These are phyloP conservation scores for Drosophila yooni DNA, from an alignment of 2,888 invertebrate species.

Conservation along the genomic window DNA sequence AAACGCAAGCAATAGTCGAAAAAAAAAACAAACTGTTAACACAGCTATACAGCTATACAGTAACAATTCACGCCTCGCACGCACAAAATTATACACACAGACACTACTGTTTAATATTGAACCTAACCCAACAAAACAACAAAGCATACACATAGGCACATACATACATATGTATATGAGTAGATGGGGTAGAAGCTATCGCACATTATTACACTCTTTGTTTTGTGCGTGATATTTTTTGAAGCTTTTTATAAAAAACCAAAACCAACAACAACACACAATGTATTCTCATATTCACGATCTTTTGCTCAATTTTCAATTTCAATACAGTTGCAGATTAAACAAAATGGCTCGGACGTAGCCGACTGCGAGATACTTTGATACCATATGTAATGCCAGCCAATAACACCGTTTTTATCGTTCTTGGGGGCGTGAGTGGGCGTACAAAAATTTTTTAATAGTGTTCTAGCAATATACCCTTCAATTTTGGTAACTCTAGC, in stretches of 20 bases:
- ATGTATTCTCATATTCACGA: slow-evolving; percentile 49
- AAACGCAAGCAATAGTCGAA: slow-evolving; percentile 30
- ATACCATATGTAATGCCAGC: no score
- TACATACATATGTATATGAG: not conserved
- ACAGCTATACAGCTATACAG: slow-evolving; percentile 28
- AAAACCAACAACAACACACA: slow-evolving; percentile 23
- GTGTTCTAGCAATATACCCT: no score
- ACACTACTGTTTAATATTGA: slow-evolving; percentile 47
- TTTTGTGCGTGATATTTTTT: slow-evolving; percentile 58
- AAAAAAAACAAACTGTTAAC: slow-evolving; percentile 29
- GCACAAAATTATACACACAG: slow-evolving; percentile 33
- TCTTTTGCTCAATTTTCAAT: slow-evolving; percentile 70
- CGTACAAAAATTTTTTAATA: no score
- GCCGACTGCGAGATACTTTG: no score
- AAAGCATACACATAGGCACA: slow-evolving; percentile 29
- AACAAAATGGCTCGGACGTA: no score
- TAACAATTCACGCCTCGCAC: slow-evolving; percentile 64
- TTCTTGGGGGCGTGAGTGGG: no score
- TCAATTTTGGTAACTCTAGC: no score
- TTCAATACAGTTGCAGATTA: slow-evolving; percentile 2
- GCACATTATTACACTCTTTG: slow-evolving; percentile 48
- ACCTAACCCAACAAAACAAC: slow-evolving; percentile 79
- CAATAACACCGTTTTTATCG: no score
- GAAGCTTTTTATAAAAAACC: slow-evolving; percentile 56
- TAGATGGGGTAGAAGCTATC: slow-evolving; percentile 46